Evolutionary conservation across 2,113 vertebrate genomes (phyloP), one percentile per base, ranked within the genome.

Genomic region (Galeopterus variegatus): DNA sequence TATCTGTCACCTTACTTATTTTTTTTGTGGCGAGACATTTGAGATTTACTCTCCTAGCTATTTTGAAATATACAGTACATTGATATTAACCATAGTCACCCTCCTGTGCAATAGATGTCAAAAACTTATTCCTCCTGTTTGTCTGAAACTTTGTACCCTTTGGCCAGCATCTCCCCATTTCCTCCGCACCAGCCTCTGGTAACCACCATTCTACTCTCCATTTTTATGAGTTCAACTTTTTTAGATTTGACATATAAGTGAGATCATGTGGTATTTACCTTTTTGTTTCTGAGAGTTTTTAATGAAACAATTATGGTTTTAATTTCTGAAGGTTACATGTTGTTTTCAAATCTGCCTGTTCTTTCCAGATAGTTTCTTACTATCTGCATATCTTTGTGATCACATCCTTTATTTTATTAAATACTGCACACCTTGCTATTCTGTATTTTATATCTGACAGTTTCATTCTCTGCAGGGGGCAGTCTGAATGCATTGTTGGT

Each of bases 321-420:
- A 23, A 95, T 50, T 50, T 69, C 52, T 69, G 24, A 36, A 28
- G 60, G 17, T 84, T 85, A 23, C 50, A 67, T 83, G 82, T 62
- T 76, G 21, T 75, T 90, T 90, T 48, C 23, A 76, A 18, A 54
- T 50, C n/a, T 45, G 31, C 23, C 28, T 14, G 6, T 75, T 24
- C 52, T 8, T 77, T 77, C 31, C 26, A 65, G 21, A 45, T 18
- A 54, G 26, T 56, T 41, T 72, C 18, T 23, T 33, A n/a, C 48
- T 85, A 85, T 36, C 24, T 62, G 52, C 26, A 26, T 17, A 85
- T 79, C 52, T 76, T 64, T 79, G 31, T 85, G 62, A 69, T 67
- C 60, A 5, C 24, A 56, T 19, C 72, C 33, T 70, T 79, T 84
- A 90, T 84, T 77, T 95, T 33, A 52, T 95, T 76, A 83, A 73